A percentile compares a stretch with the other conserved stretches of the same genome.
Evolutionary conservation across 2,888 invertebrate species (phyloP).

Genomic region (Chrysotoxum bicinctum): DNA sequence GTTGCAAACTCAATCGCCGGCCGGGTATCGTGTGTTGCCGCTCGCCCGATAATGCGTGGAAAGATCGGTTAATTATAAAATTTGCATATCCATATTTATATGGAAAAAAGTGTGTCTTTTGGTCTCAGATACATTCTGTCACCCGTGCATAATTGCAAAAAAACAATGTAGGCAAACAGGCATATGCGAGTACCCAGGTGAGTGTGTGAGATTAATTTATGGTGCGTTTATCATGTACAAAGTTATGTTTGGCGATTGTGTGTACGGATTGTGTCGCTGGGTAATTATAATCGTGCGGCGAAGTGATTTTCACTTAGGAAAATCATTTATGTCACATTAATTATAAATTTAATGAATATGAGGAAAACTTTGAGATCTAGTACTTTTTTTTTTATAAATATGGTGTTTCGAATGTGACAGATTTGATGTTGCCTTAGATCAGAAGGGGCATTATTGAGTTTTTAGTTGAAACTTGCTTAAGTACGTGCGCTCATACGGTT

Average conservation of each 20-base stretch:
- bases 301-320: conserved; percentile 60
- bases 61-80: conserved; percentile 61
- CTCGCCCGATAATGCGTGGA: conserved; percentile 54
- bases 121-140: conserved; percentile 38
- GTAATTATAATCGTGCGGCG: conserved; percentile 59
- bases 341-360: conserved; percentile 52
- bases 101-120: neutral
- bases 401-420: conserved; percentile 26
- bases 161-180: conserved; percentile 18
- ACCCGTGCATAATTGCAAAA: conserved; percentile 40
- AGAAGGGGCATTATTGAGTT: neutral
- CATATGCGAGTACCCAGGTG: neutral
- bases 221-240: conserved; percentile 55
- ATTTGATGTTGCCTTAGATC: neutral
- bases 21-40: neutral
- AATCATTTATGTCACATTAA: conserved; percentile 65
- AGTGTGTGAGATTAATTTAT: neutral
- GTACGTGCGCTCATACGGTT: no score
- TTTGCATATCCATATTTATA: conserved; percentile 35
- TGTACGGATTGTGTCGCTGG: conserved; percentile 63
- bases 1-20: conserved; percentile 22
- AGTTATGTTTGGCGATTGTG: conserved; percentile 66
- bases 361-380: neutral
- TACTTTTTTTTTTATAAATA: no score
- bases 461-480: neutral